Base-by-base conservation (phyloP, 2,113 vertebrate species). In the Lepus timidus region DNA sequence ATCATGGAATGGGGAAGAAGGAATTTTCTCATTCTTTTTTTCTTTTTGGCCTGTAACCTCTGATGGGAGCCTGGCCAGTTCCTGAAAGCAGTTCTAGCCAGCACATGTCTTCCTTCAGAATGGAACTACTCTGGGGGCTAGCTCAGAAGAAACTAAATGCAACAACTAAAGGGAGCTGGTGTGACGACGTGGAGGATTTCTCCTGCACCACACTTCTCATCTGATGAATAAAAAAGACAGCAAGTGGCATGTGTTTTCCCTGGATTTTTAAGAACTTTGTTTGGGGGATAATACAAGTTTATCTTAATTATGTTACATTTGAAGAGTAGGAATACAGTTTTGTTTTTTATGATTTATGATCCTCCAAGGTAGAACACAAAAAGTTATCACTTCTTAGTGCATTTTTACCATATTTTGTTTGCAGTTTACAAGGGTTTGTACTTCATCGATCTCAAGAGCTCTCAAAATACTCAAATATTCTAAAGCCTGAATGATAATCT, bases 141-240 rank as follows among this genome's bases (percentile, higher is more conserved):
- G 85, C 62, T 44, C 85, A 68, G 89, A 96, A 93, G 95, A 85
- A 88, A 94, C 74, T 93, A 95, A 86, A 95, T 0, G 65, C 80
- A 96, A 97, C 97, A 95, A 91, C 73, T 93, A 68, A 96, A 96
- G 92, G 91, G 67, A 98, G 96, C 91, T 95, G 68, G 70, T 89
- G 95, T 96, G 97, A 85, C 31, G 91, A 93, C 86, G 95, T 93
- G 97, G 95, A 97, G 95, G 88, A 49, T 33, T 52, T 80, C 64
- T 49, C 31, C 61, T 22, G 3, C n/a, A 20, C 7, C 44, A 36
- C 51, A 74, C 61, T 67, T n/a, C 36, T 95, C 19, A 0, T n/a
- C 39, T 85, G 36, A 55, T 80, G 9, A 58, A 33, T 39, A 74
- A 14, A 51, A 90, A 61, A 71, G 27, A 39, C 4, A 67, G n/a